Evolutionary conservation across 53 echinoderm and acorn worm species (phyloP).

Genomic region (Apostichopus leukothele): DNA sequence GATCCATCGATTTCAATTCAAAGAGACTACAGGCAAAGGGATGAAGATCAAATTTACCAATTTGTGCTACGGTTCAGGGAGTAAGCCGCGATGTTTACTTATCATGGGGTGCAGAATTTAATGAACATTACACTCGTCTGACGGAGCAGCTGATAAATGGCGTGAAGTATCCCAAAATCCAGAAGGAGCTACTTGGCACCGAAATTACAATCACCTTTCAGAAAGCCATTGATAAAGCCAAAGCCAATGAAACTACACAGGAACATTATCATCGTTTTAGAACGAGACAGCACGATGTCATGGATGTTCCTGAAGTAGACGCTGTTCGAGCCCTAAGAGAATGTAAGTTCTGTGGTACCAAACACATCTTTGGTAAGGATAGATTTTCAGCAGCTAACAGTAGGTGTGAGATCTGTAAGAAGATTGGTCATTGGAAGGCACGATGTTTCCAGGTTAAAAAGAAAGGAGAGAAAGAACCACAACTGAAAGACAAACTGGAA

Average conservation of each 20-base stretch:
- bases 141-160: conserved; percentile 39
- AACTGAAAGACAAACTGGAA: conserved; percentile 17
- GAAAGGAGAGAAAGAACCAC: conserved; percentile 1
- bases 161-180: conserved; percentile 38
- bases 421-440: conserved; percentile 26
- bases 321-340: conserved; percentile 18
- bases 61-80: too few relatives aligned
- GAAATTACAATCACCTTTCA: conserved; percentile 32
- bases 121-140: conserved; percentile 6
- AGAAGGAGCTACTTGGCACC: conserved; percentile 41
- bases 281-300: not conserved
- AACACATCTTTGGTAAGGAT: conserved; percentile 32
- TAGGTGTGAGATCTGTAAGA: conserved; percentile 3
- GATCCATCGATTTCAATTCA: conserved; percentile 26
- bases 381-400: conserved; percentile 33
- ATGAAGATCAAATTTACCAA: too few relatives aligned
- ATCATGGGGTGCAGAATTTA: not conserved
- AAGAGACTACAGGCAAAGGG: not conserved
- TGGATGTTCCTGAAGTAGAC: not conserved
- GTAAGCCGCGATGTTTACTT: too few relatives aligned
- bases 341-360: conserved; percentile 35
- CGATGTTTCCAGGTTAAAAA: conserved; percentile 13
- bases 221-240: conserved; percentile 37
- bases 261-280: conserved; percentile 16
- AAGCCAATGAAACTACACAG: conserved; percentile 28